phyloP scores from a whole-genome alignment of 2,888 invertebrate genomes.

The Hypolimnas misippus region DNA sequence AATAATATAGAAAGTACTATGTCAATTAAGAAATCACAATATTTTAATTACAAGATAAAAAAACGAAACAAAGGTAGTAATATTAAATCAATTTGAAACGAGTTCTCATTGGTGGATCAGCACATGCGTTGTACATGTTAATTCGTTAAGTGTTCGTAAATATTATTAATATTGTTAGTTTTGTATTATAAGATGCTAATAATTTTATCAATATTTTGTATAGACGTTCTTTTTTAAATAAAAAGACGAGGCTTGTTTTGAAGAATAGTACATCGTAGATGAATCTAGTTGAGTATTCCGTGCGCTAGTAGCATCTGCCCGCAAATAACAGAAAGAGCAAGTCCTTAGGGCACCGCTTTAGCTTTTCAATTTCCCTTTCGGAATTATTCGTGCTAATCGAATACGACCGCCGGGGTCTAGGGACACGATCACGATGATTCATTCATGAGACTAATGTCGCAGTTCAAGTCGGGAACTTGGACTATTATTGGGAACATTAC shows the following conservation, averaged over 20 bases:
- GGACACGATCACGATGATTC: conserved; percentile 76
- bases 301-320: conserved; percentile 64
- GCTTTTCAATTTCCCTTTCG: conserved; percentile 84
- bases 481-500: conserved; percentile 63
- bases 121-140: too few relatives aligned
- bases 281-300: conserved; percentile 74
- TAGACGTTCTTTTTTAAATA: not conserved
- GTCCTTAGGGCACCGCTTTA: conserved; percentile 81
- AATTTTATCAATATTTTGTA: not conserved
- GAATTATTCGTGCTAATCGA: conserved; percentile 83
- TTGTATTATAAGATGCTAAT: too few relatives aligned
- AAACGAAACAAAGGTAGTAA: too few relatives aligned
- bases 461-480: conserved; percentile 64
- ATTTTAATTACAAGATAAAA: too few relatives aligned
- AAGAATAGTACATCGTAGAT: conserved; percentile 52
- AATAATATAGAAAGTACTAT: too few relatives aligned
- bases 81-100: too few relatives aligned
- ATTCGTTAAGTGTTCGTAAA: too few relatives aligned
- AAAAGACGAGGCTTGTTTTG: conserved; percentile 17
- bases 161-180: too few relatives aligned
- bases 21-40: too few relatives aligned
- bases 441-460: conserved; percentile 81
- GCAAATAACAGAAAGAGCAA: conserved; percentile 83
- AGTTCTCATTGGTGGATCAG: too few relatives aligned
- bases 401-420: conserved; percentile 74